Conservation (phyloP, 2,797 vertebrate genomes). For the Clamator glandarius region DNA sequence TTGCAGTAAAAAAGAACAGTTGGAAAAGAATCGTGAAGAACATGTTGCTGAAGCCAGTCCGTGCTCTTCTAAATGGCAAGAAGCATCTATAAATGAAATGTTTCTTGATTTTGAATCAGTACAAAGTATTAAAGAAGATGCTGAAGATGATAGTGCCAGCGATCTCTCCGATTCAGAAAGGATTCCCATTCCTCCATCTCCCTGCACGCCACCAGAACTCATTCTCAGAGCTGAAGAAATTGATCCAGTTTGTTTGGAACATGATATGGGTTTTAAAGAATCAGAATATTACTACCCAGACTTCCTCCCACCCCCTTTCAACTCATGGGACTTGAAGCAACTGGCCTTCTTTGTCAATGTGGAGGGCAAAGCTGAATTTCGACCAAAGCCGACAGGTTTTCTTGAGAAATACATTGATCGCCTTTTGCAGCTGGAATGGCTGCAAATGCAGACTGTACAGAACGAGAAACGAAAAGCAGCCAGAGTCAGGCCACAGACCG, state of each 20-base stretch:
- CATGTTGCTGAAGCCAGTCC: neutral
- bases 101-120: conserved; percentile 76
- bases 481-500: conserved; percentile 76
- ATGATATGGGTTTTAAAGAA: conserved; percentile 32
- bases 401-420: conserved; percentile 86
- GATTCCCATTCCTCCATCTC: conserved; percentile 76
- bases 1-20: neutral
- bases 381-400: conserved; percentile 72
- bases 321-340: conserved; percentile 88
- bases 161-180: conserved; percentile 91
- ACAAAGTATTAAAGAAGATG: conserved; percentile 79
- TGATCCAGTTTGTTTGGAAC: conserved; percentile 53
- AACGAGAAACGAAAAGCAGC: conserved; percentile 75
- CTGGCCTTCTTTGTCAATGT: conserved; percentile 82
- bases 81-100: conserved; percentile 44
- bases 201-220: conserved; percentile 82
- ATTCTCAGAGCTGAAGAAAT: conserved; percentile 88
- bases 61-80: neutral
- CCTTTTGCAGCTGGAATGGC: conserved; percentile 89
- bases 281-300: conserved; percentile 82
- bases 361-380: conserved; percentile 69
- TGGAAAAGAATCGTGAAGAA: neutral
- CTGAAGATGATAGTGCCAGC: conserved; percentile 88
- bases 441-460: conserved; percentile 84
- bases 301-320: conserved; percentile 91